These are phyloP conservation scores for Notolepis coatsorum DNA, from an alignment of 2,797 vertebrate genomes.

Conservation along the genomic window DNA sequence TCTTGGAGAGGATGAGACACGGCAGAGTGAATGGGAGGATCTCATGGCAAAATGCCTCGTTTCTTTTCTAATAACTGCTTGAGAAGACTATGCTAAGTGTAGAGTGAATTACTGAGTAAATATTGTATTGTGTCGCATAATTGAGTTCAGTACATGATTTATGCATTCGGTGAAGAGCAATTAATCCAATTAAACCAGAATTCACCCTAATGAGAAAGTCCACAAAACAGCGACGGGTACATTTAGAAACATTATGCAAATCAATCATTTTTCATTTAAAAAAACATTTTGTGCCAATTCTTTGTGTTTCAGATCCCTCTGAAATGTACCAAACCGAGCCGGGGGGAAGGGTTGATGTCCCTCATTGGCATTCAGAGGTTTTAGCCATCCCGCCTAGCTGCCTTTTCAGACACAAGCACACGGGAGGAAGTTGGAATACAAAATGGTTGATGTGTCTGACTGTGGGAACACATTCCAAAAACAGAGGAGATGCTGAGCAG, in stretches of 20 bases:
- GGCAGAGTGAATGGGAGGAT: neutral
- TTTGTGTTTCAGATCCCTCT: constrained; percentile 45
- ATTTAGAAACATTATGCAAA: constrained; percentile 36
- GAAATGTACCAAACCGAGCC: constrained; percentile 59
- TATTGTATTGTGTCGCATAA: neutral
- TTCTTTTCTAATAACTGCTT: too few species aligned
- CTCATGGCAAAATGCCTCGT: too few species aligned
- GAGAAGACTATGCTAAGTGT: neutral
- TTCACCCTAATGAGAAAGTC: constrained; percentile 1
- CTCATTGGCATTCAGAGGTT: constrained; percentile 72
- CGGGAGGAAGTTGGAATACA: constrained; percentile 62
- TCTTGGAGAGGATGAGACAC: neutral
- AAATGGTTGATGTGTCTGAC: constrained; percentile 57
- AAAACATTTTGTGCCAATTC: constrained; percentile 7
- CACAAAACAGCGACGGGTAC: neutral
- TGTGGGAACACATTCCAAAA: constrained; percentile 51
- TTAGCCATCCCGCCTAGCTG: constrained; percentile 44
- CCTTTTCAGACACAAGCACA: constrained; percentile 62
- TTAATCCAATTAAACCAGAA: constrained; percentile 2
- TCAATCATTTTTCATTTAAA: constrained; percentile 34
- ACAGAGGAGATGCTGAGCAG: constrained; percentile 45
- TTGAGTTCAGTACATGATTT: constrained; percentile 26
- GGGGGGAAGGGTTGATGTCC: constrained; percentile 58
- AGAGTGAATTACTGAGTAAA: neutral
- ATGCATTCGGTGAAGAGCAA: constrained; percentile 4